These are phyloP conservation scores for Zosterops japonicus DNA, from an alignment of 2,113 vertebrate genomes.

Conservation along the genomic window DNA sequence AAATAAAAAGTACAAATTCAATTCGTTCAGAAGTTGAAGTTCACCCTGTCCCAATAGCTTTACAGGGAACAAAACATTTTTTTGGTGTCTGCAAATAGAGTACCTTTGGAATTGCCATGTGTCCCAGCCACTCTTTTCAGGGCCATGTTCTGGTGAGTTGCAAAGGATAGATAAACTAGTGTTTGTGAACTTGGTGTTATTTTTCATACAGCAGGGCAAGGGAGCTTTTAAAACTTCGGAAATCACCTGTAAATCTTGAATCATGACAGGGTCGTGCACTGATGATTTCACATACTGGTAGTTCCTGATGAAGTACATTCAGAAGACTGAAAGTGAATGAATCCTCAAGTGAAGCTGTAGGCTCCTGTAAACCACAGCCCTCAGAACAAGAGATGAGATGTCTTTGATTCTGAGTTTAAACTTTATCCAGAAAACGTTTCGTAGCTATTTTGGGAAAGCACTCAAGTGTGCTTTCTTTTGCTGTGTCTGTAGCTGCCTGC, in stretches of 20 bases:
- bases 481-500: background rate
- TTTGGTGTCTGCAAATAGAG: background rate
- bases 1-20: background rate
- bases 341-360: background rate
- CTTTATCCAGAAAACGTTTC: background rate
- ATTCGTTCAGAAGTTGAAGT: background rate
- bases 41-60: background rate
- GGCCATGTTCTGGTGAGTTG: background rate
- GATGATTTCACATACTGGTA: background rate
- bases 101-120: background rate
- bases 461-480: background rate
- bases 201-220: background rate
- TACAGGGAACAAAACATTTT: fast-evolving
- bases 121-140: background rate
- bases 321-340: background rate
- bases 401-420: background rate
- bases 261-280: background rate
- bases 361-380: background rate
- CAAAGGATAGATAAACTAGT: background rate
- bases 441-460: background rate
- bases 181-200: background rate
- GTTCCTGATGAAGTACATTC: background rate
- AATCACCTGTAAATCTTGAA: background rate
- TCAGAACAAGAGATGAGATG: background rate
- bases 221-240: background rate